Evolutionary conservation across 2,797 vertebrate species (phyloP), one percentile per base, ranked within the genome.

Genomic region (Xenops minutus): DNA sequence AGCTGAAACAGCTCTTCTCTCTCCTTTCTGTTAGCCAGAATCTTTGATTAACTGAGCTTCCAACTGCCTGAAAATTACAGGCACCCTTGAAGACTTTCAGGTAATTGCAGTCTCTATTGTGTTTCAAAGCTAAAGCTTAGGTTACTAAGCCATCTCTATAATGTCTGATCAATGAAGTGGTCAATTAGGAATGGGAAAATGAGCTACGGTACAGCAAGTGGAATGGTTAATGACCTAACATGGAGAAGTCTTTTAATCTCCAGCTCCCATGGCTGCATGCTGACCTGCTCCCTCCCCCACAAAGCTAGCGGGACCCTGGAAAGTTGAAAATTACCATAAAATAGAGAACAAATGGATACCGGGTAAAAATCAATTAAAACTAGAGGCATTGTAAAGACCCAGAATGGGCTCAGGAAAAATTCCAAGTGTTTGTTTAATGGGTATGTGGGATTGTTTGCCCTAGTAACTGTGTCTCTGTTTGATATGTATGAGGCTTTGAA

Each of bases 401-500:
- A 34, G 63, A 80, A 32, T 30, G 54, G 75, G 78, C 80, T 76
- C 58, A 81, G 85, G 75, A 92, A 96, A 95, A 94, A 63, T 49
- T 94, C 69, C 61, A 74, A 84, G 61, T 94, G 88, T 97, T 97
- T 97, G 92, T 92, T 97, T 95, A 96, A 91, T 0, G 2, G 83
- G 61, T 96, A 55, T 49, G 39, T 71, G 87, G 94, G 81, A 90
- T 67, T 94, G 91, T 96, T 94, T 97, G 96, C 84, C 89, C 92
- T 93, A 91, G 92, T 96, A 96, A 97, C 89, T 95, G 69, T 91
- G 92, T 67, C 67, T 96, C 91, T 95, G 84, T 97, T 96, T 97
- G 96, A 97, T 97, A 95, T 96, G 95, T 93, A 97, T 96, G 95
- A 97, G 87, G 89, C 78, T 90, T 88, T 97, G 94, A 97, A 97